phyloP scores from a whole-genome alignment of 2,113 vertebrate species.

The Apodemus sylvaticus region DNA sequence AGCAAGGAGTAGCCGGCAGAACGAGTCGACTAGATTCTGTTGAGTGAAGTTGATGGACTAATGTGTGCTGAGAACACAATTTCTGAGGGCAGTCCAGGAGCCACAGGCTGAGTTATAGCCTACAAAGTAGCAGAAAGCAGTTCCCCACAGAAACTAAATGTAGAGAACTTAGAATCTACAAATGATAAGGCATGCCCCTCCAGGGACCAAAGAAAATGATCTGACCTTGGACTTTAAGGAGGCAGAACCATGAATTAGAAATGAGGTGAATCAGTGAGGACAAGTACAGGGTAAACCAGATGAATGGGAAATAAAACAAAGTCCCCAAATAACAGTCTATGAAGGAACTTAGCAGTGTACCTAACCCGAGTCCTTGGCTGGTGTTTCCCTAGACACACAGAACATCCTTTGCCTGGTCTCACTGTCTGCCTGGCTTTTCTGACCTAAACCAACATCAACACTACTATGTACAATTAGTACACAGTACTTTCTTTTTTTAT shows the following conservation, averaged over 20 bases:
- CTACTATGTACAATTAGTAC: too few species aligned
- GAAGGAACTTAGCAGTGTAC: neutral
- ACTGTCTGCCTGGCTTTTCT: neutral
- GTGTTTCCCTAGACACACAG: neutral
- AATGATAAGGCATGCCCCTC: neutral
- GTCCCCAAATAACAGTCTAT: neutral
- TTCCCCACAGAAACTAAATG: neutral
- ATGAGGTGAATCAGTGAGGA: neutral
- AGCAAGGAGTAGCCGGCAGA: neutral
- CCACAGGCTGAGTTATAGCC: neutral
- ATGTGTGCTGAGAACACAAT: neutral
- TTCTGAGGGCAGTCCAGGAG: neutral
- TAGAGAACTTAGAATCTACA: neutral
- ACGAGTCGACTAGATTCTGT: neutral
- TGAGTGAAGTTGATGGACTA: neutral
- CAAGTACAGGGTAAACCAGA: neutral
- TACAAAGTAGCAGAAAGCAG: neutral
- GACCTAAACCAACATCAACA: neutral
- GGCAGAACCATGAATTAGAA: constrained; percentile 17
- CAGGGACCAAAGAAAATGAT: neutral
- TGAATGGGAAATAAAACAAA: neutral
- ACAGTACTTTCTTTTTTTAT: neutral
- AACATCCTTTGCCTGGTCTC: neutral
- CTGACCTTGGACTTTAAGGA: neutral
- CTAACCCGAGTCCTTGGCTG: neutral